Evolutionary conservation across 2,113 vertebrate species (phyloP), one percentile per base, ranked within the genome.

Genomic region (Poeciliopsis prolifica): DNA sequence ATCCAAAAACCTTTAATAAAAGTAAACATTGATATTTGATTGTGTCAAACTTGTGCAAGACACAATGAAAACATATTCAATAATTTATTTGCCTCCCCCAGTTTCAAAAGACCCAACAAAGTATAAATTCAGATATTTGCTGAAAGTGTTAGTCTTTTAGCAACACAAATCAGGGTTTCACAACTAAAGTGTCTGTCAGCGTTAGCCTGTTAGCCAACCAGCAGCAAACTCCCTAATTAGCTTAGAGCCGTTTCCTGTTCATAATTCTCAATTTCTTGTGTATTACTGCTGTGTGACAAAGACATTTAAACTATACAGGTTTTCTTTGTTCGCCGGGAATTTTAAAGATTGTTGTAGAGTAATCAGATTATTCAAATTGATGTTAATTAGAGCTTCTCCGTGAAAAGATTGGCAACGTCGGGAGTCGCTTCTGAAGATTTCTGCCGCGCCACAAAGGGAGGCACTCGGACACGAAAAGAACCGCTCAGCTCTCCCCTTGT

Each of bases 281-380:
- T 61, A 78, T 78, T 40, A 81, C 65, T 35, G 69, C 31, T 15
- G 15, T 1, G 68, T 71, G 67, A 86, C 62, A 86, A 88, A 83
- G 76, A 68, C 65, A 66, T 19, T 65, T 67, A 61, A 14, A 67
- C 58, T 62, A 60, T 58, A 74, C 60, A 73, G 72, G 65, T 61
- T 74, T 29, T 60, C 70, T 79, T 79, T 42, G 70, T 86, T 1
- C 37, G 28, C 61, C 7, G 48, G 63, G 51, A 63, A 71, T 68
- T 79, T 70, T 24, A 9, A 70, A 74, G 54, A 70, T 66, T 33
- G 68, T 60, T 60, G 66, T 51, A 62, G 70, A 77, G 68, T 87
- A 90, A 91, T 90, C 90, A 72, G 88, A 91, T 93, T 91, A 92
- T 92, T 93, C 90, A 91, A 90, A 92, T 85, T 19, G 65, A 93